These are phyloP conservation scores for Aporophyla nigra DNA, from an alignment of 2,888 invertebrate species.

Conservation along the genomic window DNA sequence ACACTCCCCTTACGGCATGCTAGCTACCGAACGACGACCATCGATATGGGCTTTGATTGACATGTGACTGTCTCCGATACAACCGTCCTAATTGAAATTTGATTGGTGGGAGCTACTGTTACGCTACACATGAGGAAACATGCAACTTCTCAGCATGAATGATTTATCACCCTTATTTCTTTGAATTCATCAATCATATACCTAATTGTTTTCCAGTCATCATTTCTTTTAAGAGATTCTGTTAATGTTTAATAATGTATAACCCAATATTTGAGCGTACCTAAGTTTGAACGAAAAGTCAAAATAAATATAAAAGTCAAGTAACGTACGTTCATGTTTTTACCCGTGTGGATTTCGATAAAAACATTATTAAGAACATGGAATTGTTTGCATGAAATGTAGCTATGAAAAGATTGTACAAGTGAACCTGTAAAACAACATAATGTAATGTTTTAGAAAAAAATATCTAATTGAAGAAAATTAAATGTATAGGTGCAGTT, in stretches of 20 bases:
- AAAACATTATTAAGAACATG: neutral
- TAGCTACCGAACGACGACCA: slow-evolving; percentile 65
- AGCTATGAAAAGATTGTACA: neutral
- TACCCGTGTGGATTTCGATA: slow-evolving; percentile 20
- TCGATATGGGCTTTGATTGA: slow-evolving; percentile 78
- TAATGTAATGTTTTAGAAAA: neutral
- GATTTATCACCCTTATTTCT: slow-evolving; percentile 40
- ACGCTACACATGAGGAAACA: slow-evolving; percentile 48
- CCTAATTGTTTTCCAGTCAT: slow-evolving; percentile 16
- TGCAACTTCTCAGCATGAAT: slow-evolving; percentile 42
- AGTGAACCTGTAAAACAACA: neutral
- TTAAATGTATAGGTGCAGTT: slow-evolving; percentile 21
- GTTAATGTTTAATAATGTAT: slow-evolving; percentile 18
- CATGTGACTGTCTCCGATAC: slow-evolving; percentile 78
- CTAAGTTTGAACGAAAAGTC: slow-evolving; percentile 21
- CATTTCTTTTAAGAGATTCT: slow-evolving; percentile 23
- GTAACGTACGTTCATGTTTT: slow-evolving; percentile 10
- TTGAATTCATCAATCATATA: slow-evolving; percentile 25
- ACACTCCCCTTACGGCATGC: slow-evolving; percentile 63
- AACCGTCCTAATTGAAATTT: slow-evolving; percentile 74
- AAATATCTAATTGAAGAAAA: neutral
- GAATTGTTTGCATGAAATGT: neutral
- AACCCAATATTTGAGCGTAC: slow-evolving; percentile 6
- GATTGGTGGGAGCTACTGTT: slow-evolving; percentile 70
- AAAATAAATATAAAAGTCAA: slow-evolving; percentile 28